Evolutionary conservation across 2,113 vertebrate genomes (phyloP).

Genomic region (Pygoscelis antarcticus): DNA sequence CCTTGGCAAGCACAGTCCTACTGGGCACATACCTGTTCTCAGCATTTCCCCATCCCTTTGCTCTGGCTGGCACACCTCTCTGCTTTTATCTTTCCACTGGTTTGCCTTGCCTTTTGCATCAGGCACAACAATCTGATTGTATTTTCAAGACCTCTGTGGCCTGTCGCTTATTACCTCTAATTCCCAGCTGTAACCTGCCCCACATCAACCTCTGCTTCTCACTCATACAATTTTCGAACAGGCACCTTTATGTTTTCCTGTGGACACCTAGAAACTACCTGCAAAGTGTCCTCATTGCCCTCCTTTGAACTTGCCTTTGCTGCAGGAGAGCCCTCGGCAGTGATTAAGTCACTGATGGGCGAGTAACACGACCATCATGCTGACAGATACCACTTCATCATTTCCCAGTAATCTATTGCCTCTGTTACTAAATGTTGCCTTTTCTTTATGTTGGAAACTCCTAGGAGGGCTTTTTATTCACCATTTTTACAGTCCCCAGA

Average conservation of each 20-base stretch:
- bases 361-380: not conserved
- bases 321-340: not conserved
- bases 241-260: not conserved
- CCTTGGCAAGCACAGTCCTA: not conserved
- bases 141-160: not conserved
- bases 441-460: not conserved
- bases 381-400: not conserved
- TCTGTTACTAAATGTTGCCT: not conserved
- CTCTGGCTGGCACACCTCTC: not conserved
- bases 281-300: not conserved
- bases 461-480: not conserved
- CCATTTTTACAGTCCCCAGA: not conserved
- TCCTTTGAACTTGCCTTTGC: not conserved
- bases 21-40: not conserved
- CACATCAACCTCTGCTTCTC: not conserved
- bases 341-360: not conserved
- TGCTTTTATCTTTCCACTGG: not conserved
- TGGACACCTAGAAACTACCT: not conserved
- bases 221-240: fast-evolving
- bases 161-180: not conserved
- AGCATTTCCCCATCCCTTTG: not conserved
- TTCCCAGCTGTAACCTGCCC: not conserved
- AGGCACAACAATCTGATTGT: not conserved
- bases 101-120: not conserved
- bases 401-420: not conserved